phyloP scores from a whole-genome alignment of 2,113 vertebrate species.

The Actenoides hombroni region DNA sequence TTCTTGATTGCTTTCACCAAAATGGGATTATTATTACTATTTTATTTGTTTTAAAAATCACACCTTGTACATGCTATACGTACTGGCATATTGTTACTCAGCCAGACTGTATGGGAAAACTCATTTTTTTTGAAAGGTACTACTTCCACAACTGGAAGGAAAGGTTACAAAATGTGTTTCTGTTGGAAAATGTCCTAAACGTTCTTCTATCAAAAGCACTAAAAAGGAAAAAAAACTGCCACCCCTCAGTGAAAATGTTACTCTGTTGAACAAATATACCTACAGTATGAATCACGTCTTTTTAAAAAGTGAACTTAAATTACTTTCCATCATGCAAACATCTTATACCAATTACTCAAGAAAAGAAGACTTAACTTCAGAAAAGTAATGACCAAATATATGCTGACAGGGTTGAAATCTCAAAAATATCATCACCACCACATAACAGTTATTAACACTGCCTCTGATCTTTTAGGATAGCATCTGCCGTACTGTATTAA shows the following conservation, averaged over 20 bases:
- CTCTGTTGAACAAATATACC: slow-evolving; percentile 18
- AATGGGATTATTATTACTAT: not conserved
- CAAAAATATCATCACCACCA: slow-evolving; percentile 14
- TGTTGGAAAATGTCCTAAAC: not conserved
- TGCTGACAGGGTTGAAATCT: slow-evolving; percentile 5
- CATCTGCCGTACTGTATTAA: not conserved
- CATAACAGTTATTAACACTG: not conserved
- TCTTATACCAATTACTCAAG: slow-evolving; percentile 40
- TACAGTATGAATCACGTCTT: not conserved
- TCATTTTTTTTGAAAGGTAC: not conserved
- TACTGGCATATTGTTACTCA: not conserved
- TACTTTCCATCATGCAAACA: slow-evolving; percentile 55
- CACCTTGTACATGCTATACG: not conserved
- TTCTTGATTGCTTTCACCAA: not conserved
- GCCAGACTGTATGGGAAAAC: slow-evolving; percentile 20
- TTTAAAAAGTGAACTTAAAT: slow-evolving; percentile 8
- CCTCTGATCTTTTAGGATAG: slow-evolving; percentile 21
- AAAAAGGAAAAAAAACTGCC: slow-evolving; percentile 15
- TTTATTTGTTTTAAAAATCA: not conserved
- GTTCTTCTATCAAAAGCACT: slow-evolving; percentile 4
- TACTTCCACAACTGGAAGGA: slow-evolving; percentile 20
- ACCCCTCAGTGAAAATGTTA: slow-evolving; percentile 12
- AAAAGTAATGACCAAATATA: slow-evolving; percentile 40
- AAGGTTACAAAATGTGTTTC: not conserved
- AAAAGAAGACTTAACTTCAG: not conserved